phyloP scores from a whole-genome alignment of 2,797 vertebrate species.

The Leuciscus waleckii region DNA sequence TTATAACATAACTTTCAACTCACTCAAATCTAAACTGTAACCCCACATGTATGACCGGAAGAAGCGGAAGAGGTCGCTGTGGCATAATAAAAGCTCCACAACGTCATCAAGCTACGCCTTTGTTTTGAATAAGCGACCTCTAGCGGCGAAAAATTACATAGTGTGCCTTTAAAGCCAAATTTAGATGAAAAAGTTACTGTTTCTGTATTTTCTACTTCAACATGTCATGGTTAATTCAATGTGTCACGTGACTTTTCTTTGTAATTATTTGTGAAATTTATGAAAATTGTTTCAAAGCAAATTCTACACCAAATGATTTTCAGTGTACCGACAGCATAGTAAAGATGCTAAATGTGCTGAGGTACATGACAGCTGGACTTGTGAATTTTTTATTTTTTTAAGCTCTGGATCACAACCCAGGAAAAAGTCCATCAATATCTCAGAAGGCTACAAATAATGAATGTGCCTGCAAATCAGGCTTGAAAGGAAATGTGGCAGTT shows the following conservation, averaged over 20 bases:
- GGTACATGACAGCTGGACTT: conserved; percentile 1
- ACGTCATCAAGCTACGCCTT: too few relatives aligned
- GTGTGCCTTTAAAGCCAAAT: neutral
- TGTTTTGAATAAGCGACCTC: too few relatives aligned
- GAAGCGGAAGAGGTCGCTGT: too few relatives aligned
- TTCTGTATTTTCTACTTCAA: neutral
- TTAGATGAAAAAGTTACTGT: neutral
- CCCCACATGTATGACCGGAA: too few relatives aligned
- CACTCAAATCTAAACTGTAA: too few relatives aligned
- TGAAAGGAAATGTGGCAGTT: conserved; percentile 22
- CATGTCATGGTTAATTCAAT: neutral
- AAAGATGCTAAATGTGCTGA: neutral
- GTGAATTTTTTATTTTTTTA: neutral
- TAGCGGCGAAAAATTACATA: too few relatives aligned
- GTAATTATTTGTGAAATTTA: neutral
- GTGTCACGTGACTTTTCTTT: neutral
- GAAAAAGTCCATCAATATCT: conserved; percentile 17
- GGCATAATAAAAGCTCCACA: too few relatives aligned
- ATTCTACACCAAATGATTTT: neutral
- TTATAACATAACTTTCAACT: too few relatives aligned
- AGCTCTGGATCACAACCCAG: neutral
- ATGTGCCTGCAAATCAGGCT: conserved; percentile 24
- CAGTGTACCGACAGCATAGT: neutral
- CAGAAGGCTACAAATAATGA: conserved; percentile 35
- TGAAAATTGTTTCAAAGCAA: neutral